These are phyloP conservation scores for Amaurobius ferox DNA, from an alignment of 2,888 invertebrate genomes.

Conservation along the genomic window DNA sequence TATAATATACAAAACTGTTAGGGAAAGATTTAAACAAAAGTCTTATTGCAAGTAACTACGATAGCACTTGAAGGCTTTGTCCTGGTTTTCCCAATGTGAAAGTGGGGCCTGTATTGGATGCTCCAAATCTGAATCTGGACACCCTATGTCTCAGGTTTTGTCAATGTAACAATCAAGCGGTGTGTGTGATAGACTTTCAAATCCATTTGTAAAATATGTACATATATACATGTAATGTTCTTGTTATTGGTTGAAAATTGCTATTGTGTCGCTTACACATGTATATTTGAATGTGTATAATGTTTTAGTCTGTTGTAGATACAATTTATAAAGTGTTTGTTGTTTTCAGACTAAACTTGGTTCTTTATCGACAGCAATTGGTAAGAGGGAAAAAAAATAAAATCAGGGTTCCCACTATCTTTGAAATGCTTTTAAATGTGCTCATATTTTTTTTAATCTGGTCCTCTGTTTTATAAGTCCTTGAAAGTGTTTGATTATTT, in stretches of 20 bases:
- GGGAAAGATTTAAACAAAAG: too few species aligned
- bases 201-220: constrained; percentile 67
- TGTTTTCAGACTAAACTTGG: constrained; percentile 29
- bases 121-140: too few species aligned
- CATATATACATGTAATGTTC: constrained; percentile 58
- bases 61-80: too few species aligned
- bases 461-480: too few species aligned
- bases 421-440: too few species aligned
- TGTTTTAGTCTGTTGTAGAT: constrained; percentile 61
- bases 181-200: constrained; percentile 48
- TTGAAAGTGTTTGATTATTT: too few species aligned
- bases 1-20: too few species aligned
- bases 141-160: constrained; percentile 52
- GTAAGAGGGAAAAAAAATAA: not conserved
- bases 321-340: constrained; percentile 47
- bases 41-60: too few species aligned
- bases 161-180: constrained; percentile 66
- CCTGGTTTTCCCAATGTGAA: too few species aligned
- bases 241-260: constrained; percentile 60
- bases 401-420: too few species aligned
- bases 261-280: constrained; percentile 61
- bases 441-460: too few species aligned
- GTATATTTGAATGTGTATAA: constrained; percentile 54
- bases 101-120: too few species aligned
- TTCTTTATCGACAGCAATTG: constrained; percentile 26